A percentile compares a stretch with the other conserved stretches of the same genome.
Evolutionary conservation across 1,140 invertebrate species (phyloP).

Genomic region (Goniozus legneri): DNA sequence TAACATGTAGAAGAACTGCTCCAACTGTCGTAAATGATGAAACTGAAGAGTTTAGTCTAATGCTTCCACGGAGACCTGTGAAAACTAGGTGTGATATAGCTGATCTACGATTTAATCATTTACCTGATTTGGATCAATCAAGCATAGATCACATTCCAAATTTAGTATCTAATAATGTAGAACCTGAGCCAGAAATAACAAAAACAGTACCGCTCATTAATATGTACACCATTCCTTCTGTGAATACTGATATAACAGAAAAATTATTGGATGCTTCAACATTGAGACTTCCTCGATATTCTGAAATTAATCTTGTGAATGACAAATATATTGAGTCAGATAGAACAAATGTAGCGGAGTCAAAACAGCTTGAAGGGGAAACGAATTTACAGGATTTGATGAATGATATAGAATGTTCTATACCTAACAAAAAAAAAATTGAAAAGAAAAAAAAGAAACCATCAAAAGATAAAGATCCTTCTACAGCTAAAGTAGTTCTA

Average conservation of each 20-base stretch:
- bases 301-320: too few relatives aligned
- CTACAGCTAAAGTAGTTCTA: constrained; percentile 35
- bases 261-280: too few relatives aligned
- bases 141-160: constrained; percentile 2
- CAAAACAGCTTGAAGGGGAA: too few relatives aligned
- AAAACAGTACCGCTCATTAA: constrained; percentile 14
- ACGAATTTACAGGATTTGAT: too few relatives aligned
- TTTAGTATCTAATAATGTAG: too few relatives aligned
- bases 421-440: constrained; percentile 4
- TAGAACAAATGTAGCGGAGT: too few relatives aligned
- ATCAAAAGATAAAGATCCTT: constrained; percentile 27
- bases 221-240: constrained; percentile 5
- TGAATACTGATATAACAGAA: too few relatives aligned
- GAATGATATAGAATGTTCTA: too few relatives aligned
- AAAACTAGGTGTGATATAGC: constrained; percentile 25
- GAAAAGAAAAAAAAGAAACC: constrained; percentile 9
- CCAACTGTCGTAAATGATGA: constrained; percentile 15
- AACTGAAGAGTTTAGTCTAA: constrained; percentile 32
- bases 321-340: too few relatives aligned
- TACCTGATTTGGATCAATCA: constrained; percentile 26
- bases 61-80: constrained; percentile 11
- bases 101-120: constrained; percentile 27
- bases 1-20: constrained; percentile 25
- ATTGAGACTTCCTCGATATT: too few relatives aligned
- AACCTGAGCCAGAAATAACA: constrained; percentile 29